Evolutionary conservation across 2,113 vertebrate species (phyloP).

Genomic region (Hoplias malabaricus): DNA sequence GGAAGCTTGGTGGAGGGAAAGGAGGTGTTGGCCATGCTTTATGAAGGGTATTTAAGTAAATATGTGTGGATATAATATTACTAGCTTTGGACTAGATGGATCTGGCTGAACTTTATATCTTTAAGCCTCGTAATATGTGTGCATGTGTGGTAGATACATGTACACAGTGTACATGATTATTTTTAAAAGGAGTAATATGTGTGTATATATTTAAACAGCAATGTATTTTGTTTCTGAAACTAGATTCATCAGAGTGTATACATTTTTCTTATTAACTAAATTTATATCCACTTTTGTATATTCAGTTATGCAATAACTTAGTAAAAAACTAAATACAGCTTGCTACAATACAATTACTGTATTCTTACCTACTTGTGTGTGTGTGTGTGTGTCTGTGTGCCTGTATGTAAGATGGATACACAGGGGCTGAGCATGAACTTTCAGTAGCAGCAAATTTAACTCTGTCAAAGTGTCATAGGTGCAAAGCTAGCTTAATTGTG

Average conservation of each 20-base stretch:
- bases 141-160: too few relatives aligned
- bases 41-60: neutral
- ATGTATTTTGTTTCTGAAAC: too few relatives aligned
- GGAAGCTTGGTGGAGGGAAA: constrained; percentile 14
- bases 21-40: neutral
- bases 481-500: neutral
- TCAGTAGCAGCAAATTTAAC: neutral
- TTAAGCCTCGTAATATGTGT: too few relatives aligned
- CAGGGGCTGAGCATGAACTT: neutral
- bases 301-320: too few relatives aligned
- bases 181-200: too few relatives aligned
- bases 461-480: neutral
- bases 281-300: too few relatives aligned
- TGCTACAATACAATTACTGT: neutral
- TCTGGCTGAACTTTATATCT: neutral
- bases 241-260: too few relatives aligned
- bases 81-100: neutral
- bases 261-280: too few relatives aligned
- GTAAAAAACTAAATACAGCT: too few relatives aligned
- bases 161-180: too few relatives aligned
- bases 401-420: neutral
- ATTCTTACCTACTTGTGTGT: neutral
- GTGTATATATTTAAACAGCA: too few relatives aligned
- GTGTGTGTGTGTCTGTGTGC: neutral
- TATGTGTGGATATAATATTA: neutral